These are phyloP conservation scores for Globodera ellingtonae DNA, from an alignment of 1,140 invertebrate species.

Conservation along the genomic window DNA sequence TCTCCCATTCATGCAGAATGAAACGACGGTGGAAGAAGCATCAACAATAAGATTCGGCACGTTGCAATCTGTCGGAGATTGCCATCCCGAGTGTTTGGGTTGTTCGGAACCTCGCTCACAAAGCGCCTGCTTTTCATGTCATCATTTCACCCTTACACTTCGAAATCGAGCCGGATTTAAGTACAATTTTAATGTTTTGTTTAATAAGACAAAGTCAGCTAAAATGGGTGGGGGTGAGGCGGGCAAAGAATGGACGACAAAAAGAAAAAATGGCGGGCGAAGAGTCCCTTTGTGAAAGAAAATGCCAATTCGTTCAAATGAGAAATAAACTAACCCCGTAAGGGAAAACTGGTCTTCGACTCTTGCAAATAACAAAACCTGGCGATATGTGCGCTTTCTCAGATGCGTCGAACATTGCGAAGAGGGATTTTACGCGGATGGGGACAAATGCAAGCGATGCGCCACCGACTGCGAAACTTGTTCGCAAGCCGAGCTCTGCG, in stretches of 20 bases:
- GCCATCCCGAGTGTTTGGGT: slow-evolving; percentile 59
- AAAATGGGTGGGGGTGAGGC: not conserved
- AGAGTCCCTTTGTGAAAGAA: too few relatives aligned
- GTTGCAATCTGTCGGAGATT: slow-evolving; percentile 56
- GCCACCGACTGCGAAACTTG: slow-evolving; percentile 56
- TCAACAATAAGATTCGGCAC: slow-evolving; percentile 51
- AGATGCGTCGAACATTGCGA: slow-evolving; percentile 57
- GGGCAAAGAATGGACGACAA: not conserved
- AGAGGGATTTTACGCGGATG: slow-evolving; percentile 59
- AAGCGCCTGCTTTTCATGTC: slow-evolving; percentile 51
- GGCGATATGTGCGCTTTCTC: not conserved
- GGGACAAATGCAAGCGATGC: slow-evolving; percentile 61
- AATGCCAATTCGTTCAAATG: too few relatives aligned
- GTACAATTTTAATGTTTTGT: slow-evolving; percentile 19
- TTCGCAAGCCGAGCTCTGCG: slow-evolving; percentile 54
- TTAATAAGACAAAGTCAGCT: not conserved
- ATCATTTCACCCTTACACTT: slow-evolving; percentile 59
- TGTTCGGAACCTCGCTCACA: slow-evolving; percentile 49
- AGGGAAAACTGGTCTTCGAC: too few relatives aligned
- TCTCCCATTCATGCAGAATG: slow-evolving; percentile 3
- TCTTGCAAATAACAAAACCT: too few relatives aligned
- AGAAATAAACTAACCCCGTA: too few relatives aligned
- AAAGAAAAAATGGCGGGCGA: not conserved
- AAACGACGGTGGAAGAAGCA: slow-evolving; percentile 21
- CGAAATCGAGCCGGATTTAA: slow-evolving; percentile 63